Base-by-base conservation (phyloP, 2,888 invertebrate species). In the Drosophila differens region DNA sequence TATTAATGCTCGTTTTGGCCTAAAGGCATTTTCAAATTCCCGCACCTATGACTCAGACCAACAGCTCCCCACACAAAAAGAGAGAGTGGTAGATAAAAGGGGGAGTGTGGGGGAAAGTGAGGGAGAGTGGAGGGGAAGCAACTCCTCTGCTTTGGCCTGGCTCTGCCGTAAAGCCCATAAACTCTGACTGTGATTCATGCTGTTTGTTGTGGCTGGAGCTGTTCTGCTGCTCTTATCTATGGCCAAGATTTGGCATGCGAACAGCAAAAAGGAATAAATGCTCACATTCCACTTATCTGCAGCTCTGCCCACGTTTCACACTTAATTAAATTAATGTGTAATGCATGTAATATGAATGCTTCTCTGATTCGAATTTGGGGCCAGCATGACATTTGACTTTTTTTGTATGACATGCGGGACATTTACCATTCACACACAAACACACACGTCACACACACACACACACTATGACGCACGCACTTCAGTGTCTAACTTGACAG, bases 311-410 rank as follows among this genome's bases (percentile, higher is more conserved):
- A 67, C 70, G 59, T 54, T 70, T 83, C 74, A 30, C 81, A 72
- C 85, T 66, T 90, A 90, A 85, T 85, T 85, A 66, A 88, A 88
- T 85, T 90, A 85, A 90, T 81, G 74, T 73, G 57, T 69, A 78
- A 85, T 77, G 72, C 72, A 76, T 70, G 55, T 63, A 74, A 60
- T 25, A 47, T 71, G 59, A 76, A 62, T 47, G 41, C 58, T 53
- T 28, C 68, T 66, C 70, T 67, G 70, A 83, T 79, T 81, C 47
- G 12, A 44, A n/a, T 78, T 12, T 68, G 51, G n/a, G 39, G 57
- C 28, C 57, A 53, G 57, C 51, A 68, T 69, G 72, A 79, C 81
- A 78, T 85, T 85, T 89, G 55, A 57, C 70, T 62, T 80, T 68
- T 14, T 74, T 28, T 33, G 22, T 33, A n/a, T 32, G 49, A 60